phyloP scores from a whole-genome alignment of 1,140 invertebrate species.

The Rhopalosiphum maidis region DNA sequence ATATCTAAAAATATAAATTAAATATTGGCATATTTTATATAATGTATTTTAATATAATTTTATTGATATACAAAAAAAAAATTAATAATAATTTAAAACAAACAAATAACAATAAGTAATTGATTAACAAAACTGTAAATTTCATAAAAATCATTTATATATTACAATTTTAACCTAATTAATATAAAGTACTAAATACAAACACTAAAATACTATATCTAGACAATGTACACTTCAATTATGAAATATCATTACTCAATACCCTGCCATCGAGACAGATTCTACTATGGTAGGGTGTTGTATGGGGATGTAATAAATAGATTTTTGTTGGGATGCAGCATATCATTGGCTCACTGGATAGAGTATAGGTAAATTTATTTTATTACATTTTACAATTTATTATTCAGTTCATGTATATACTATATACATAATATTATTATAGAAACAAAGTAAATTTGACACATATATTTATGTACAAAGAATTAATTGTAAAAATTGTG shows the following conservation, averaged over 20 bases:
- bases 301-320: too few relatives aligned
- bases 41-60: background rate
- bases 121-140: background rate
- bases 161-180: background rate
- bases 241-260: too few relatives aligned
- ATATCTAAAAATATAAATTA: background rate
- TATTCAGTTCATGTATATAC: background rate
- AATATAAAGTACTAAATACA: background rate
- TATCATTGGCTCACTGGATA: too few relatives aligned
- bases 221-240: too few relatives aligned
- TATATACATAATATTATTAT: background rate
- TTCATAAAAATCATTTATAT: background rate
- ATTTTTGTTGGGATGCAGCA: too few relatives aligned
- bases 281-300: too few relatives aligned
- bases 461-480: background rate
- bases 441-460: background rate
- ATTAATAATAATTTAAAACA: background rate
- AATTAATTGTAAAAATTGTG: background rate
- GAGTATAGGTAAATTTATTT: background rate
- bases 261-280: too few relatives aligned
- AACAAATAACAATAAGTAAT: slow-evolving; percentile 6
- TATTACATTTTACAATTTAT: background rate
- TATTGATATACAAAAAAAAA: background rate
- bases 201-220: too few relatives aligned
- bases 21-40: background rate